These are phyloP conservation scores for Quiscalus mexicanus DNA, from an alignment of 2,113 vertebrate species.

Conservation along the genomic window DNA sequence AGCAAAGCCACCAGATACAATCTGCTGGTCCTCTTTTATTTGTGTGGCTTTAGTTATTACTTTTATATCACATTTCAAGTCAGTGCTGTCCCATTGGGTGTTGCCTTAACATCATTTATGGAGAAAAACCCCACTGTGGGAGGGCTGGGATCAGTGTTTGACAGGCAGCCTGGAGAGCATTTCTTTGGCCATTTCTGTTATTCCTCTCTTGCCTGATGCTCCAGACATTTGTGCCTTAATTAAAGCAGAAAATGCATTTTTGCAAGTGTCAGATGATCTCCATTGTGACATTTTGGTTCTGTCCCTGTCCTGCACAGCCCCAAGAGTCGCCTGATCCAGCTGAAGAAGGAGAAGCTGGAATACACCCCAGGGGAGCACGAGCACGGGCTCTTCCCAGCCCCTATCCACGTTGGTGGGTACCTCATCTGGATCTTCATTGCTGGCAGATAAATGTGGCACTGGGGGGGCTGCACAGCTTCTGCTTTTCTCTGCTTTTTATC, in stretches of 20 bases:
- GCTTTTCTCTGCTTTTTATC: neutral
- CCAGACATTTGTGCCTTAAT: neutral
- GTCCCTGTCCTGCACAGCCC: slow-evolving; percentile 71
- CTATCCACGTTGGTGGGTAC: slow-evolving; percentile 93
- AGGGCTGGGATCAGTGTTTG: neutral
- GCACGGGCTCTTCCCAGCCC: slow-evolving; percentile 91
- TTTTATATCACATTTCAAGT: neutral
- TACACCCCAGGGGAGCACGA: slow-evolving; percentile 88
- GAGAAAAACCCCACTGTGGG: neutral
- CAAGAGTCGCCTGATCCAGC: slow-evolving; percentile 83
- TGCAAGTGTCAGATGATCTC: neutral
- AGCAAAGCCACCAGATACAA: no score
- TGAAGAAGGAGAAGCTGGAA: slow-evolving; percentile 86
- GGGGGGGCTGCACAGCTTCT: neutral
- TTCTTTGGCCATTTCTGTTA: neutral
- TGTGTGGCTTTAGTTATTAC: neutral
- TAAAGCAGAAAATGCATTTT: neutral
- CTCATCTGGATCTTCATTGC: neutral
- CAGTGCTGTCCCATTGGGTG: neutral
- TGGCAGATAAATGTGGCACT: neutral
- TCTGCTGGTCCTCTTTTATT: neutral
- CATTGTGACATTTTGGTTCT: neutral
- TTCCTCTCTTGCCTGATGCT: neutral
- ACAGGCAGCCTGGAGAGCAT: neutral
- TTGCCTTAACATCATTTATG: neutral